Evolutionary conservation across 2,797 vertebrate genomes (phyloP), one percentile per base, ranked within the genome.

Genomic region (Pogonophryne albipinna): DNA sequence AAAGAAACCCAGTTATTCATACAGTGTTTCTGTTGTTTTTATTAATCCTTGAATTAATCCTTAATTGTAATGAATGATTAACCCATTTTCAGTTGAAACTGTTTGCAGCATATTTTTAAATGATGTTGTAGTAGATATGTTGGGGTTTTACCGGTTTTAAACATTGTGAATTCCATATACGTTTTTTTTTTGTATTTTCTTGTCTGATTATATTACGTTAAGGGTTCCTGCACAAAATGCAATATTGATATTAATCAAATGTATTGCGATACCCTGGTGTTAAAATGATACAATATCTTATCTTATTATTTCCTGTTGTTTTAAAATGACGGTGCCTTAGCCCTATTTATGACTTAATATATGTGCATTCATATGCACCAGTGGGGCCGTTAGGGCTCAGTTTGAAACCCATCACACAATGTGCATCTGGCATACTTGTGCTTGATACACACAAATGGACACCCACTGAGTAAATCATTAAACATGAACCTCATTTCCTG

Each of bases 1-100:
- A 71, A 8, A 57, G 10, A 62, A 42, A 49, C 4, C 20, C 31
- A 71, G 11, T 69, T 44, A 41, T 61, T 62, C 50, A 67, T 31
- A 52, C 6, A 34, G 10, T 66, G 23, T 73, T 73, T 68, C 12
- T 62, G 6, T 61, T 57, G 19, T 11, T 74, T 5, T 45, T 53
- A 9, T 17, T 31, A 47, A 56, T 38, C 42, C 1, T 53, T 38
- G 34, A 23, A 23, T 23, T 2, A 5, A 20, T 34, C 13, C 34
- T 52, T 42, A 42, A 17, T n/a, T 34, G 31, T 61, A 38, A 27
- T 17, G 63, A 13, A 20, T 38, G 31, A 65, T 41, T 16, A 10
- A 31, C 12, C 12, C 10, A 1, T 14, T 15, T 51, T 41, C n/a
- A 15, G 12, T 15, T 51, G 3, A 16, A 42, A 42, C 41, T 5